These are phyloP conservation scores for Anniella stebbinsi DNA, from an alignment of 2,797 vertebrate species.

Conservation along the genomic window DNA sequence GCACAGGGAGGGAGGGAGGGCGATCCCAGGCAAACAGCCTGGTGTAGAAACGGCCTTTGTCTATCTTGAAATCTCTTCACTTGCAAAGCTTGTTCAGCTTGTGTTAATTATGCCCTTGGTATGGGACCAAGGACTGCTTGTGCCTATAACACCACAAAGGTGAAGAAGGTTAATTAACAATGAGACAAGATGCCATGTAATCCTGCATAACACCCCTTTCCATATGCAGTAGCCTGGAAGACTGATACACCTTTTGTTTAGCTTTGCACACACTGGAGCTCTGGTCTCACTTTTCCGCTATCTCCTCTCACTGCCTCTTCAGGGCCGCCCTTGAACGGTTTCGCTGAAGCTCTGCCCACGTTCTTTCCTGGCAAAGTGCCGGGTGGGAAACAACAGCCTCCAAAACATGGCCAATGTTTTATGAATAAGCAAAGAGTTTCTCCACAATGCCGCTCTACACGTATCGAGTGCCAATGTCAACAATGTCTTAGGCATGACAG, in stretches of 20 bases:
- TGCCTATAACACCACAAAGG: constrained; percentile 70
- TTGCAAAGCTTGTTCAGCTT: constrained; percentile 69
- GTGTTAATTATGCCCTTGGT: constrained; percentile 77
- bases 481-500: too few species aligned
- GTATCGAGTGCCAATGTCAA: not conserved
- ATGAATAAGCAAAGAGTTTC: not conserved
- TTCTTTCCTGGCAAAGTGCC: not conserved
- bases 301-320: constrained; percentile 23
- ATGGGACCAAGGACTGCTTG: constrained; percentile 67
- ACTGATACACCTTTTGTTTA: constrained; percentile 61
- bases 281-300: constrained; percentile 24
- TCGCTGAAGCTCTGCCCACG: not conserved
- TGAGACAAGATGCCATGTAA: constrained; percentile 70
- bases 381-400: not conserved
- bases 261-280: constrained; percentile 37
- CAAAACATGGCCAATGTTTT: not conserved
- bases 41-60: too few species aligned
- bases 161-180: constrained; percentile 82
- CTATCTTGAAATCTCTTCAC: constrained; percentile 47
- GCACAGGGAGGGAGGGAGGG: too few species aligned
- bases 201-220: constrained; percentile 69
- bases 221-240: constrained; percentile 64
- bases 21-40: too few species aligned
- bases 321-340: not conserved
- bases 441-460: not conserved